A percentile compares a stretch with the other conserved stretches of the same genome.
phyloP scores from a whole-genome alignment of 92 coral and sea anemone species.

The Metridium senile region DNA sequence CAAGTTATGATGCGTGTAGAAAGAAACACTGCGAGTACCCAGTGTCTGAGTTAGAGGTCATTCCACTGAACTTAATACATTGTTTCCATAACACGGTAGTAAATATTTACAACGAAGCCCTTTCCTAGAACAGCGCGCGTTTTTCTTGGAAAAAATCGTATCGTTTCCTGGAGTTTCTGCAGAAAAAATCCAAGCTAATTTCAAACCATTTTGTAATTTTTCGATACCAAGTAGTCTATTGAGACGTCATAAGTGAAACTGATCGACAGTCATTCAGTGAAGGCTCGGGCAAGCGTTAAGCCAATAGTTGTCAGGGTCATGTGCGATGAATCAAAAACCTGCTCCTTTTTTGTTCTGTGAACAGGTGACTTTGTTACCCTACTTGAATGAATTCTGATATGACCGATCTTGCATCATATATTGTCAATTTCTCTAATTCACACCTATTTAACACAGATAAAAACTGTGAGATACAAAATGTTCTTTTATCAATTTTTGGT shows the following conservation, averaged over 20 bases:
- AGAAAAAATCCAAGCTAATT: background rate
- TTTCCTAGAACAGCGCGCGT: no score
- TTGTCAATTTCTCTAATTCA: no score
- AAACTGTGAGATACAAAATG: no score
- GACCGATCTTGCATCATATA: background rate
- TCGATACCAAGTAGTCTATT: background rate
- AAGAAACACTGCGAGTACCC: background rate
- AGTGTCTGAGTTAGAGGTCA: background rate
- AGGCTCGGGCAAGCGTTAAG: background rate
- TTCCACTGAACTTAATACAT: background rate
- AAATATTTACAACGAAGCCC: no score
- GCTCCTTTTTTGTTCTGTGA: background rate
- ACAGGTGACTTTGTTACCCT: background rate
- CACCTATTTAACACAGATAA: no score
- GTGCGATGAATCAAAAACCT: background rate
- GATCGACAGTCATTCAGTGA: background rate
- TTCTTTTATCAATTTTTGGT: no score
- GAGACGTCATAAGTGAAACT: background rate
- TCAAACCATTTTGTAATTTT: conserved; percentile 5
- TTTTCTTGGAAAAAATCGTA: background rate
- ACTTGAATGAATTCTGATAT: background rate
- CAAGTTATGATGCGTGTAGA: background rate
- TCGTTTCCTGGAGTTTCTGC: background rate
- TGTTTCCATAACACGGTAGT: background rate
- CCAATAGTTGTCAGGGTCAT: background rate